Conservation (phyloP, 2,888 invertebrate species). For the Anodontia alba region DNA sequence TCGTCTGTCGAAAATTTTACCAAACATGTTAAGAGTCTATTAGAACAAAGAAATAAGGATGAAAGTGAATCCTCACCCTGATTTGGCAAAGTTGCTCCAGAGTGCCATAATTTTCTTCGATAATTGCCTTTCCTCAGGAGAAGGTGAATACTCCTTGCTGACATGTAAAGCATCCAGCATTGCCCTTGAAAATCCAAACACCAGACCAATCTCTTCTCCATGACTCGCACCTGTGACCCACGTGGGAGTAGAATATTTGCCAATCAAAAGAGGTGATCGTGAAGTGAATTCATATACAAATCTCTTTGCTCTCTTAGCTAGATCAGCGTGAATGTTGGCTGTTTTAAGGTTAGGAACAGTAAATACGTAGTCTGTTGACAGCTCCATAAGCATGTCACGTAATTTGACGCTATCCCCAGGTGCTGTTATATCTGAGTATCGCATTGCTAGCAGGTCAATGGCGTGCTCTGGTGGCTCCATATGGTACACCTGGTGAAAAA, state of each 20-base stretch:
- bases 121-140: conserved; percentile 15
- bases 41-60: no score
- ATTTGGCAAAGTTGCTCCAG: conserved; percentile 41
- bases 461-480: neutral
- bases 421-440: conserved; percentile 28
- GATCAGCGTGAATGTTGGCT: conserved; percentile 18
- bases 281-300: conserved; percentile 35
- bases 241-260: conserved; percentile 22
- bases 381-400: conserved; percentile 32
- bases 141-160: neutral
- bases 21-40: no score
- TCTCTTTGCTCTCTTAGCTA: neutral
- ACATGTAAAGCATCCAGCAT: conserved; percentile 31
- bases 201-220: conserved; percentile 39
- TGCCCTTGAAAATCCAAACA: conserved; percentile 39
- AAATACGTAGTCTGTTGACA: conserved; percentile 39
- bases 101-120: conserved; percentile 32
- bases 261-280: conserved; percentile 17
- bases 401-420: neutral
- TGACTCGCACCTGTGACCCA: conserved; percentile 37
- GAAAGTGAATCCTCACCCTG: no score
- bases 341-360: conserved; percentile 35
- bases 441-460: conserved; percentile 11
- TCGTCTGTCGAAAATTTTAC: no score
- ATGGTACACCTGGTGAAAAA: conserved; percentile 31